Evolutionary conservation across 2,113 vertebrate species (phyloP), one percentile per base, ranked within the genome.

Genomic region (Pelecanus crispus): DNA sequence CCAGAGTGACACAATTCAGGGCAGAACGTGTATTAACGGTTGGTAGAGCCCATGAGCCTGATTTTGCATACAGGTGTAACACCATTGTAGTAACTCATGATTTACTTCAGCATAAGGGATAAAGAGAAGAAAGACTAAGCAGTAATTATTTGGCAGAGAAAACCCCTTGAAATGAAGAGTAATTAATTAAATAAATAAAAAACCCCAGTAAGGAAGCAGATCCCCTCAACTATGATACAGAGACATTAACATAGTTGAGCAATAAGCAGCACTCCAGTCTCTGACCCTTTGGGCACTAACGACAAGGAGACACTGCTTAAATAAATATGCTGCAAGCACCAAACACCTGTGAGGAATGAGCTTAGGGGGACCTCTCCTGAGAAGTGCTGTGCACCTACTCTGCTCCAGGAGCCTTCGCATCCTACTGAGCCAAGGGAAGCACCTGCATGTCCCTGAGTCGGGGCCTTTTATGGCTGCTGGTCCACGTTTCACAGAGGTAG

Each of bases 221-320:
- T 75, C 9, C 4, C 12, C 44, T 61, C 49, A 68, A 62, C 59
- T 88, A 21, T 22, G 78, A 94, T n/a, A 90, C 10, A 8, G 66
- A 89, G 73, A 67, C 50, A 18, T 75, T 72, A 90, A 96, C 31
- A 36, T 86, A 73, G 50, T 80, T 70, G 66, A 97, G 86, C 79
- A 72, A 26, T 24, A 85, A 96, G 80, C 90, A 92, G 62, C 74
- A 49, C 38, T 84, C 78, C 78, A 85, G 88, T 21, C 65, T 84
- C 93, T 84, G 85, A 93, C 77, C 84, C 55, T 83, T 75, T 67
- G 68, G 47, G 14, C 28, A 24, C 31, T n/a, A 9, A 32, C 24
- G 29, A 53, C 78, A 95, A 91, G 65, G 50, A 70, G 40, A 92
- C 18, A 50, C 28, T 56, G 18, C 44, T 96, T 96, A 93, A 97